A percentile compares a stretch with the other conserved stretches of the same genome.
phyloP scores from a whole-genome alignment of 2,888 invertebrate genomes.

The Mesorhabditis spiculigera region DNA sequence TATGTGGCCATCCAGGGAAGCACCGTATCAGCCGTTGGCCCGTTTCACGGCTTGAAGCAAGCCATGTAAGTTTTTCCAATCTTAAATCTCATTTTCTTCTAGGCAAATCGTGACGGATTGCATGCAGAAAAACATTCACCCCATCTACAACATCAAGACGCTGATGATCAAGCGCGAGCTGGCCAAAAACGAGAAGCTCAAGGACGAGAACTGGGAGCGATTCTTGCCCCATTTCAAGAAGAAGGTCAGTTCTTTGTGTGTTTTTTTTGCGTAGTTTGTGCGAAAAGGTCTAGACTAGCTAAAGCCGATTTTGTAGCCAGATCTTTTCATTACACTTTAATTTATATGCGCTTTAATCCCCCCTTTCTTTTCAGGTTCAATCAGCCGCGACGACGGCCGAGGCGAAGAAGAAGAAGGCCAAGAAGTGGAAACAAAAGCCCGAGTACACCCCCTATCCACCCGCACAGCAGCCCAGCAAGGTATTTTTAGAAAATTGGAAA shows the following conservation, averaged over 20 bases:
- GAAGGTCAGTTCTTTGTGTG: conserved; percentile 66
- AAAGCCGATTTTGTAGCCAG: neutral
- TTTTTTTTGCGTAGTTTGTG: neutral
- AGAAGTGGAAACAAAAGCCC: conserved; percentile 80
- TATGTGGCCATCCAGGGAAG: conserved; percentile 84
- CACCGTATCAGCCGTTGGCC: conserved; percentile 93
- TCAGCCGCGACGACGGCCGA: conserved; percentile 42
- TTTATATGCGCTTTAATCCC: neutral
- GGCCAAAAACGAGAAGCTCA: conserved; percentile 84
- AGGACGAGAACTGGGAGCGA: conserved; percentile 91
- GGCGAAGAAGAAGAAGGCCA: conserved; percentile 54
- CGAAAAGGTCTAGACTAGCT: neutral
- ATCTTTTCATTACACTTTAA: neutral
- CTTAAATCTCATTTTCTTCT: neutral
- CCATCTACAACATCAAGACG: conserved; percentile 89
- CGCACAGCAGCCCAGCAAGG: conserved; percentile 83
- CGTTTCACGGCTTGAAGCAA: conserved; percentile 75
- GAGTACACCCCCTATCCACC: conserved; percentile 97
- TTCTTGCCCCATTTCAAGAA: conserved; percentile 92
- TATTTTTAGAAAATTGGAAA: conserved; percentile 41
- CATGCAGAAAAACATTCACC: conserved; percentile 92
- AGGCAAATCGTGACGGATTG: conserved; percentile 82
- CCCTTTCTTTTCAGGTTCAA: conserved; percentile 37
- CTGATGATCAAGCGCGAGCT: conserved; percentile 95
- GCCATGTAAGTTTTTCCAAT: conserved; percentile 52